Evolutionary conservation across 2,113 vertebrate species (phyloP).

Genomic region (Capra hircus): DNA sequence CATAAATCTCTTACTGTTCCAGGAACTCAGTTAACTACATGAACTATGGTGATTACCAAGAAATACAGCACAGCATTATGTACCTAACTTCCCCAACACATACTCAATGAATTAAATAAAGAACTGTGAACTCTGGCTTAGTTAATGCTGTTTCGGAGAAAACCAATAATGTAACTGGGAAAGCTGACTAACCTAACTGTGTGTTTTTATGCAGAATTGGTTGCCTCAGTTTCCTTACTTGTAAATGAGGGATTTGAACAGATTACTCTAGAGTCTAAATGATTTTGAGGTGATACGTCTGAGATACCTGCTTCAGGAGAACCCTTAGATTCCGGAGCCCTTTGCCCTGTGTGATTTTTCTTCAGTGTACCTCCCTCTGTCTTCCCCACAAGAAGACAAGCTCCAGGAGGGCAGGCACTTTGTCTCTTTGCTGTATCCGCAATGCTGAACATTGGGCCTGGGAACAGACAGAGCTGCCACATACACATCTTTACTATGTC

Average conservation of each 20-base stretch:
- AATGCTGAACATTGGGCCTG: neutral
- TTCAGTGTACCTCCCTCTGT: neutral
- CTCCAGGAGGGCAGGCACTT: neutral
- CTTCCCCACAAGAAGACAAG: neutral
- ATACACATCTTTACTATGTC: neutral
- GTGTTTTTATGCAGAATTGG: neutral
- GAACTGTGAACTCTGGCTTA: neutral
- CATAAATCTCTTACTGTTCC: neutral
- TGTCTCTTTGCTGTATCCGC: neutral
- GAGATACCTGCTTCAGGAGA: neutral
- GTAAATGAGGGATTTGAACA: neutral
- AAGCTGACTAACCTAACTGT: neutral
- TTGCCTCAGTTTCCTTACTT: neutral
- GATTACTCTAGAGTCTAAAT: neutral
- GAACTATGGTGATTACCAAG: neutral
- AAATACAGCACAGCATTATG: neutral
- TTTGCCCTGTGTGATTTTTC: neutral
- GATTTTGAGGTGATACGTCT: neutral
- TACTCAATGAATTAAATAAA: neutral
- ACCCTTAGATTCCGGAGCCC: neutral
- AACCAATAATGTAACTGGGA: neutral
- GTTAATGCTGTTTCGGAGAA: neutral
- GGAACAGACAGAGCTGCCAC: neutral
- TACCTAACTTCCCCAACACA: neutral
- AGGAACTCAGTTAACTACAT: constrained; percentile 2